phyloP scores from a whole-genome alignment of 2,113 vertebrate species.

The Nyctibius bracteatus region DNA sequence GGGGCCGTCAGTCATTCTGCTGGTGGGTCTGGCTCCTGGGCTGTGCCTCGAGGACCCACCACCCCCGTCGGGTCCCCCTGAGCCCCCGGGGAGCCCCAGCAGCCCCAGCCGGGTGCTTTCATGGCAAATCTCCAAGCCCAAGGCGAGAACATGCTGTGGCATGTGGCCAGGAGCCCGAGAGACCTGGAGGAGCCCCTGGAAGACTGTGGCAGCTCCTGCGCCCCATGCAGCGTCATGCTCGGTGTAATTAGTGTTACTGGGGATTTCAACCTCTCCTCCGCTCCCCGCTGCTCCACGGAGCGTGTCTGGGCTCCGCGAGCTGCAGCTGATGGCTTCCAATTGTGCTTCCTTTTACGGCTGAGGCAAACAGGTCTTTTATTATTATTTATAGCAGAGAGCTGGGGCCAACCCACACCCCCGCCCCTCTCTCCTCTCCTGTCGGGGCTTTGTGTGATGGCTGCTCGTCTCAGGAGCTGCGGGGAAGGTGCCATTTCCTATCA shows the following conservation, averaged over 20 bases:
- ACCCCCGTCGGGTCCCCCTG: accelerated
- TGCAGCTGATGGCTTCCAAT: neutral
- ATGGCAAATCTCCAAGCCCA: neutral
- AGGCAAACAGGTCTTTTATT: neutral
- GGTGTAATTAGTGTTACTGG: neutral
- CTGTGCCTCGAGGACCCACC: accelerated
- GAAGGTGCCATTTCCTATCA: neutral
- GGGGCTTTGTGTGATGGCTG: neutral
- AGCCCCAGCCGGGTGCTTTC: accelerated
- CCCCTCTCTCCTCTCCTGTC: neutral
- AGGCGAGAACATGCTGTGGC: accelerated
- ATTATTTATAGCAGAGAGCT: neutral
- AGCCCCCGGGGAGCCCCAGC: neutral
- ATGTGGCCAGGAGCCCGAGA: neutral
- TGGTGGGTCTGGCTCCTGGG: accelerated
- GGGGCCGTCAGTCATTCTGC: neutral
- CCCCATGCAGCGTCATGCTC: accelerated
- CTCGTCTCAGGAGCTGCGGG: accelerated
- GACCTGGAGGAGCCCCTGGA: neutral
- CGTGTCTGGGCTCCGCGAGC: neutral
- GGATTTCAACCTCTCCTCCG: neutral
- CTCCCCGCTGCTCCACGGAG: neutral
- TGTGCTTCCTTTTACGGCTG: neutral
- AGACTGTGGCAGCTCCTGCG: neutral
- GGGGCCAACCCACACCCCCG: neutral